Base-by-base conservation (phyloP, 1,140 invertebrate species). In the Philotrypesis tridentata region DNA sequence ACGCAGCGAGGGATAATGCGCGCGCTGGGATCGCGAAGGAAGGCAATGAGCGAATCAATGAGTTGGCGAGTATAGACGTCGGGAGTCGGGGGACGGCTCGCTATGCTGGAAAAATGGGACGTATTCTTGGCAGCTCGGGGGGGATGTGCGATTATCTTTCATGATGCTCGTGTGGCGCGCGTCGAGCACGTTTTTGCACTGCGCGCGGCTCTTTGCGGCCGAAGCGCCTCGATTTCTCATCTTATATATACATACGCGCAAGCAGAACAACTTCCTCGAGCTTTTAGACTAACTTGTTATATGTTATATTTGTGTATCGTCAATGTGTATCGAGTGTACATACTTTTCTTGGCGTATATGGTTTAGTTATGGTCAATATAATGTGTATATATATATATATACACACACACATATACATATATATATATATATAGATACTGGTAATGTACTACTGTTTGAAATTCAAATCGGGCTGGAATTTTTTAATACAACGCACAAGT, bases 121-220 rank as follows among this genome's bases (percentile, higher is more conserved):
- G 37, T 37, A 37, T 48, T 74, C 29, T 8, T 55, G 27, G 72
- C 37, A n/a, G n/a, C n/a, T n/a, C 21, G 37, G 0, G 33, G 73
- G 55, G 37, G 31, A 14, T 55, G n/a, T n/a, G n/a, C n/a, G 7
- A 31, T 63, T 33, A 63, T 37, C 55, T 75, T 75, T 63, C 73
- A 75, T 37, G 40, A 75, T 75, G 73, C 73, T 75, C 73, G 73
- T 63, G 73, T 63, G 73, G 29, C 55, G 60, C 31, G 61, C 73
- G 63, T 63, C 63, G 73, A 63, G 29, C 73, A 75, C 73, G 73
- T 75, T 75, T 75, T 75, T 75, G 63, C 73, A 75, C 73, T 73
- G 71, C 25, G n/a, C 48, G 33, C 29, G 29, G 17, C 0, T 29
- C 25, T 31, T n/a, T n/a, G n/a, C n/a, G n/a, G n/a, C n/a, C n/a